Conservation (phyloP, 2,797 vertebrate species). For the Heliangelus exortis region DNA sequence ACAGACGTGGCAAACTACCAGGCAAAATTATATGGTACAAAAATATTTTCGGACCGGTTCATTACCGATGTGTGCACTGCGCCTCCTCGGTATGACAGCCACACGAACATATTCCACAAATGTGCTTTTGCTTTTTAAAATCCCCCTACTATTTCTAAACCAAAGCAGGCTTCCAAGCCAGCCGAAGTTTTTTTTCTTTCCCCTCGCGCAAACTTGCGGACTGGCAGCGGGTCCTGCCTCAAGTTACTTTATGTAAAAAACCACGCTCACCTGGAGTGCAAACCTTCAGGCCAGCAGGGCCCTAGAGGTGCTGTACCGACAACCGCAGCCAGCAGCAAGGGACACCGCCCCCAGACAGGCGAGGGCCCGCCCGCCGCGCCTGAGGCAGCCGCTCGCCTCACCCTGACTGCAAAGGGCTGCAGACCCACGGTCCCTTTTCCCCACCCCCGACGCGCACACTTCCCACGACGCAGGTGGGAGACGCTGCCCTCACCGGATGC, state of each 20-base stretch:
- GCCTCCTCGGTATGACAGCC: neutral
- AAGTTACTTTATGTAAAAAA: rapidly evolving
- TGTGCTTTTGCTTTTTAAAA: neutral
- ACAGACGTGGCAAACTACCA: neutral
- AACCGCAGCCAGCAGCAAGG: neutral
- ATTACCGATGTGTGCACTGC: no score
- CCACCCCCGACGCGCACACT: neutral
- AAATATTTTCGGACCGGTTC: neutral
- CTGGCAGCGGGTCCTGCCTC: neutral
- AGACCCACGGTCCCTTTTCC: no score
- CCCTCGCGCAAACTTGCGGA: neutral
- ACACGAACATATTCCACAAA: neutral
- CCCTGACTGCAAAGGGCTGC: neutral
- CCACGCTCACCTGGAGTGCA: rapidly evolving
- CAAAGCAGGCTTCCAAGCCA: no score
- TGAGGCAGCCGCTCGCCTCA: neutral
- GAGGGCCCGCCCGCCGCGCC: neutral
- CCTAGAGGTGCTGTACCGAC: no score
- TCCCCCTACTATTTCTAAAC: neutral
- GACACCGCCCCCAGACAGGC: neutral
- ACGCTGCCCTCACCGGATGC: no score
- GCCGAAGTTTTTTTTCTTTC: rapidly evolving
- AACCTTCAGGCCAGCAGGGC: no score
- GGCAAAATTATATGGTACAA: neutral
- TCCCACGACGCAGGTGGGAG: neutral